These are phyloP conservation scores for Laspeyria flexula DNA, from an alignment of 2,888 invertebrate species.

Conservation along the genomic window DNA sequence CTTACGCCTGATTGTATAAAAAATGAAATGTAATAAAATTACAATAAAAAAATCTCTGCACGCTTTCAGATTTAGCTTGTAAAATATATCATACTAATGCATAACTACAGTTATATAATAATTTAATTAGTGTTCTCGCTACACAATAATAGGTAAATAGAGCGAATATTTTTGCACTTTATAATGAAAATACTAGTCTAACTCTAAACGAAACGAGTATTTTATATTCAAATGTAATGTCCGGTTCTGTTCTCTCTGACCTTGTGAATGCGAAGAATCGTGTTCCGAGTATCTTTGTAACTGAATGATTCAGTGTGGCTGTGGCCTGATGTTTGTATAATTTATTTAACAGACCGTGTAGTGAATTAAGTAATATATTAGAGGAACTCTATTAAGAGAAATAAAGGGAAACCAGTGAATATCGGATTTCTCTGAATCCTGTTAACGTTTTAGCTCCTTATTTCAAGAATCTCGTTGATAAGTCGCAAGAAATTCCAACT, in stretches of 20 bases:
- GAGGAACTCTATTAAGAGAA: too few relatives aligned
- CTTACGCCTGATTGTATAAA: too few relatives aligned
- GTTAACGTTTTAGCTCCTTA: too few relatives aligned
- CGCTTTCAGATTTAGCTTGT: too few relatives aligned
- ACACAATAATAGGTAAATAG: too few relatives aligned
- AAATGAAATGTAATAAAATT: too few relatives aligned
- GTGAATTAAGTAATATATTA: neutral
- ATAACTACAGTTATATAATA: too few relatives aligned
- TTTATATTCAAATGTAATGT: slow-evolving; percentile 7
- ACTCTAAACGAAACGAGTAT: neutral
- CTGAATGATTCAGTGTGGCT: slow-evolving; percentile 24
- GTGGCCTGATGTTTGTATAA: slow-evolving; percentile 20
- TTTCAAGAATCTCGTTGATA: too few relatives aligned
- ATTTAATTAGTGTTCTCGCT: too few relatives aligned
- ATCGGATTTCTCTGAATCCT: neutral
- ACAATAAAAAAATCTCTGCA: too few relatives aligned
- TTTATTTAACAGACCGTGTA: slow-evolving; percentile 14
- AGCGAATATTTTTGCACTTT: neutral
- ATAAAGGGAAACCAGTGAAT: neutral
- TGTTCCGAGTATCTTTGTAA: slow-evolving; percentile 12
- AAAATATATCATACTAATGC: too few relatives aligned
- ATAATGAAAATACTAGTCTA: neutral
- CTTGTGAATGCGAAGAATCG: slow-evolving; percentile 13
- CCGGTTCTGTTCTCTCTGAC: slow-evolving; percentile 11
- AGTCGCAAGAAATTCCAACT: too few relatives aligned